Conservation (phyloP, 2,797 vertebrate genomes). For the Coracias cyanogaster region DNA sequence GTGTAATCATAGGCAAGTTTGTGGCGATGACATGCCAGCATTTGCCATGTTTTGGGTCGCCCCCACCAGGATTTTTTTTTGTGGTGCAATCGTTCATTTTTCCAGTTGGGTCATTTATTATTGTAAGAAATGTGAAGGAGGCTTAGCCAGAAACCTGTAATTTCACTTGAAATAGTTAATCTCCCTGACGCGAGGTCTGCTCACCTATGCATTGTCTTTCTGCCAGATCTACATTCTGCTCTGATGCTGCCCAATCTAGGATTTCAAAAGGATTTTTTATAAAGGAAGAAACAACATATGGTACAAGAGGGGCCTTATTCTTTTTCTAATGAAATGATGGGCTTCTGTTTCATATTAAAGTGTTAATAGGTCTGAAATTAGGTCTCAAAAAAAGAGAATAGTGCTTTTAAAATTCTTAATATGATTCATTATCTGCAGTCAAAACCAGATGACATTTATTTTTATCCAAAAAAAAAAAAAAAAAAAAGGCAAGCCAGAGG, state of each 20-base stretch:
- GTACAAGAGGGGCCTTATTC: slow-evolving; percentile 71
- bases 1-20: neutral
- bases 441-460: slow-evolving; percentile 81
- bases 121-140: neutral
- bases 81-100: neutral
- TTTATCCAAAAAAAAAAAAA: slow-evolving; percentile 65
- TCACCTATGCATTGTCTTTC: slow-evolving; percentile 39
- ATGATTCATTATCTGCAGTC: slow-evolving; percentile 81
- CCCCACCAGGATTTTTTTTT: neutral
- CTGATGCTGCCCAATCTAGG: slow-evolving; percentile 47
- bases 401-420: slow-evolving; percentile 82
- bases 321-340: slow-evolving; percentile 81
- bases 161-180: neutral
- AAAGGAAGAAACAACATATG: slow-evolving; percentile 77
- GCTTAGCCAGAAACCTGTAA: slow-evolving; percentile 1
- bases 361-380: slow-evolving; percentile 85
- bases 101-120: slow-evolving; percentile 9
- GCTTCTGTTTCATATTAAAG: slow-evolving; percentile 85
- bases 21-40: neutral
- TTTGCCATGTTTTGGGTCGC: neutral
- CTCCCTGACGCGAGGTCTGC: neutral
- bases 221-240: slow-evolving; percentile 53
- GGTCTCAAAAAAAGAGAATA: slow-evolving; percentile 79
- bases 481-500: slow-evolving; percentile 57
- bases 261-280: slow-evolving; percentile 61